Evolutionary conservation across 1,140 invertebrate species (phyloP).

Genomic region (Heliconius eleuchia): DNA sequence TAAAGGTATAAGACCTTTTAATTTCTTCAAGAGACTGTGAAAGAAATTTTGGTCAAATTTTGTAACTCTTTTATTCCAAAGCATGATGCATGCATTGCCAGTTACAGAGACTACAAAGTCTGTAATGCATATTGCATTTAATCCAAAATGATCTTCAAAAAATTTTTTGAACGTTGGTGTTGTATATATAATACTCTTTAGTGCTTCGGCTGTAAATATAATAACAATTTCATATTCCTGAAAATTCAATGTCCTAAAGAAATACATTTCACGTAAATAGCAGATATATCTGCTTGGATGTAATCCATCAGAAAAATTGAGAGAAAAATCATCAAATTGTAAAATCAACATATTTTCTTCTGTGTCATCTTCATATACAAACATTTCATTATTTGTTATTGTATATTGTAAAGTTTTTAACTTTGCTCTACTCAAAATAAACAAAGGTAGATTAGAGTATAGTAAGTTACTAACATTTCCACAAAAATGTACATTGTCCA

Average conservation of each 20-base stretch:
- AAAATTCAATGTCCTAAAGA: constrained; percentile 34
- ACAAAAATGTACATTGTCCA: constrained; percentile 59
- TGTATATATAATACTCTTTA: constrained; percentile 32
- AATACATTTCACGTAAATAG: constrained; percentile 21
- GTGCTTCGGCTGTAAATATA: constrained; percentile 14
- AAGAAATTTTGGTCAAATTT: constrained; percentile 59
- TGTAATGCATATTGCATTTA: constrained; percentile 20
- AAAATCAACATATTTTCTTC: constrained; percentile 14
- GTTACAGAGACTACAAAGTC: constrained; percentile 28
- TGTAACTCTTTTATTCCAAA: constrained; percentile 51
- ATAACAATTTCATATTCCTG: constrained; percentile 48
- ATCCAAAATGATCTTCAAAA: constrained; percentile 46
- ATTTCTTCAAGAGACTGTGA: constrained; percentile 36
- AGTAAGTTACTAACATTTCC: constrained; percentile 50
- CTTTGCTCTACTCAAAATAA: constrained; percentile 45
- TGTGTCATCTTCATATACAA: constrained; percentile 31
- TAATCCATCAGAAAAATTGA: constrained; percentile 44
- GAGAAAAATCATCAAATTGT: constrained; percentile 41
- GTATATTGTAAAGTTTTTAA: constrained; percentile 48
- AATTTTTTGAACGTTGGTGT: constrained; percentile 49
- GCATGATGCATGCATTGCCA: constrained; percentile 49
- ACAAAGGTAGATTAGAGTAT: constrained; percentile 39
- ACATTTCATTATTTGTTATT: constrained; percentile 33
- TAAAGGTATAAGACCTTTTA: constrained; percentile 42
- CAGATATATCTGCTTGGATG: constrained; percentile 1